These are phyloP conservation scores for Bostrychus sinensis DNA, from an alignment of 2,113 vertebrate species.

Conservation along the genomic window DNA sequence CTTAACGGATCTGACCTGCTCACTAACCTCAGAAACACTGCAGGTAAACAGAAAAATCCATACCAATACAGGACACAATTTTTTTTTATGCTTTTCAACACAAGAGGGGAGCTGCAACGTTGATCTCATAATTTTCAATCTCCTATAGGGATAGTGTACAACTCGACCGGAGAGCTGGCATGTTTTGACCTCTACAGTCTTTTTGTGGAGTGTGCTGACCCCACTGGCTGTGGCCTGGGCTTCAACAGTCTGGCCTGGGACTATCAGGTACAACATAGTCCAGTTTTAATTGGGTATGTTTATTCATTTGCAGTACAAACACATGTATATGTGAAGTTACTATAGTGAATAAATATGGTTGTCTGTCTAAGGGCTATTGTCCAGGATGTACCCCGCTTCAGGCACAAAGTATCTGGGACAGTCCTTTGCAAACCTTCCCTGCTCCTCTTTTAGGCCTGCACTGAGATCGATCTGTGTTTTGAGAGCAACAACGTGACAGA, in stretches of 20 bases:
- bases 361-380: no score
- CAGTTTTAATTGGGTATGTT: not conserved
- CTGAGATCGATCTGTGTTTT: conserved; percentile 87
- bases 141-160: conserved; percentile 88
- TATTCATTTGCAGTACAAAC: not conserved
- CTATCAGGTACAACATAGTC: conserved; percentile 84
- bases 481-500: conserved; percentile 89
- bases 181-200: conserved; percentile 85
- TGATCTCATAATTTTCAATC: not conserved
- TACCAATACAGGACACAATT: not conserved
- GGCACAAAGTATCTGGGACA: no score
- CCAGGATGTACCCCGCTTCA: no score
- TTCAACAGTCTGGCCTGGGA: conserved; percentile 88
- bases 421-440: not conserved
- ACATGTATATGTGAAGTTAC: no score
- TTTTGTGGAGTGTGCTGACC: conserved; percentile 87
- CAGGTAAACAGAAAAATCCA: conserved; percentile 71
- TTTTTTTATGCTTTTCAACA: conserved; percentile 4
- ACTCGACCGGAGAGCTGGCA: conserved; percentile 70
- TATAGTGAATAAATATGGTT: no score
- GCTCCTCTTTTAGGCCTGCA: conserved; percentile 83
- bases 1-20: conserved; percentile 73
- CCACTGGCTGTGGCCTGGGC: conserved; percentile 89
- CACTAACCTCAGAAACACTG: conserved; percentile 82
- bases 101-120: conserved; percentile 21